Evolutionary conservation across 2,797 vertebrate species (phyloP).

Genomic region (Lates japonicus): DNA sequence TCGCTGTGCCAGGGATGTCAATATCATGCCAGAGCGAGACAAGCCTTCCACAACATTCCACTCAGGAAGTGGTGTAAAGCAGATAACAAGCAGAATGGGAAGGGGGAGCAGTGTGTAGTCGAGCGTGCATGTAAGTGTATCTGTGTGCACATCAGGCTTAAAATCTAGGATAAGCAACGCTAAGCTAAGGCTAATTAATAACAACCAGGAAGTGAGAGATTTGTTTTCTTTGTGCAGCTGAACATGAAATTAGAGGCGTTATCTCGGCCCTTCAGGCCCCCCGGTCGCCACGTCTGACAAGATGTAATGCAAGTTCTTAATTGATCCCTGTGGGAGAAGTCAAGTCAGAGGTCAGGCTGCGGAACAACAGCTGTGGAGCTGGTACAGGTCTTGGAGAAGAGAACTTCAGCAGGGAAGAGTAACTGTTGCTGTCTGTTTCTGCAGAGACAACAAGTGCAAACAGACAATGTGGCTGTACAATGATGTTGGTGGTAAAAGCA

Average conservation of each 20-base stretch:
- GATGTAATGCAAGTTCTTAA: slow-evolving; percentile 21
- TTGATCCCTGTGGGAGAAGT: slow-evolving; percentile 26
- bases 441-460: background rate
- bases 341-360: slow-evolving; percentile 28
- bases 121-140: slow-evolving; percentile 14
- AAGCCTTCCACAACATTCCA: slow-evolving; percentile 66
- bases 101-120: slow-evolving; percentile 12
- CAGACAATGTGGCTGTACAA: background rate
- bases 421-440: background rate
- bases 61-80: slow-evolving; percentile 78
- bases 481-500: background rate
- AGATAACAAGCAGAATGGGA: slow-evolving; percentile 72
- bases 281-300: slow-evolving; percentile 73
- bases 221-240: slow-evolving; percentile 88
- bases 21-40: slow-evolving; percentile 66
- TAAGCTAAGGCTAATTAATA: slow-evolving; percentile 84
- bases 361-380: background rate
- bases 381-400: background rate
- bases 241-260: slow-evolving; percentile 89
- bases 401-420: background rate
- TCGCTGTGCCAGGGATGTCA: slow-evolving; percentile 59
- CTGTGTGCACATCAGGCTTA: slow-evolving; percentile 38
- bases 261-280: slow-evolving; percentile 92
- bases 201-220: slow-evolving; percentile 87
- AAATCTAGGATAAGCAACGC: slow-evolving; percentile 51